Base-by-base conservation (phyloP, 2,888 invertebrate species). In the Metacarcinus magister region DNA sequence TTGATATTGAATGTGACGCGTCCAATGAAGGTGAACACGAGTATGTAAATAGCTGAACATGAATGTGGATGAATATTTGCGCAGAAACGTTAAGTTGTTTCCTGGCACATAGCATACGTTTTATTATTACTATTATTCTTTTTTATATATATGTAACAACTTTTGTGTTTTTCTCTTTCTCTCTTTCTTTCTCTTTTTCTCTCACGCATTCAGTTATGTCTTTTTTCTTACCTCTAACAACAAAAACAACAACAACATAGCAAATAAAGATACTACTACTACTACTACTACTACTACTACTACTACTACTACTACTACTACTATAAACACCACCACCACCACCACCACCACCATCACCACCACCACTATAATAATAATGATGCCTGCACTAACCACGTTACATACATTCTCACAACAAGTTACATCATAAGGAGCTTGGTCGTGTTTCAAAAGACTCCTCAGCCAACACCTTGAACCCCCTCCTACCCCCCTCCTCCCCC, bases 1-100 rank as follows among this genome's bases (percentile, higher is more conserved):
- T 82, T 82, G 82, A 82, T 82, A 82, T 82, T 82, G 82, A 82
- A 32, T 82, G 82, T 82, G 82, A 82, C 32, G 32, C 28, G 32
- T 32, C 32, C 28, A 82, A 28, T 82, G 82, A 82, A 32, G 32
- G 82, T 32, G 82, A 82, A 82, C 82, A 23, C 32, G 32, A 32
- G 8, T 82, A 82, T 82, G 82, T 67, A 67, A 67, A 67, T 67
- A 67, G n/a, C n/a, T 67, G n/a, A 67, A n/a, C n/a, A n/a, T 54
- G 19, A n/a, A 67, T 8, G 23, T 23, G 19, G 23, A 67, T 67
- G 67, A 67, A 67, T 67, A 67, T 23, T 67, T 67, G 67, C 23
- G 23, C 67, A 67, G 67, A 23, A 67, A n/a, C 23, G 67, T 67
- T 67, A 67, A 67, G 67, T 67, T 67, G 23, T 67, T 67, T n/a